These are phyloP conservation scores for Garrulus glandarius DNA, from an alignment of 2,797 vertebrate genomes.

Conservation along the genomic window DNA sequence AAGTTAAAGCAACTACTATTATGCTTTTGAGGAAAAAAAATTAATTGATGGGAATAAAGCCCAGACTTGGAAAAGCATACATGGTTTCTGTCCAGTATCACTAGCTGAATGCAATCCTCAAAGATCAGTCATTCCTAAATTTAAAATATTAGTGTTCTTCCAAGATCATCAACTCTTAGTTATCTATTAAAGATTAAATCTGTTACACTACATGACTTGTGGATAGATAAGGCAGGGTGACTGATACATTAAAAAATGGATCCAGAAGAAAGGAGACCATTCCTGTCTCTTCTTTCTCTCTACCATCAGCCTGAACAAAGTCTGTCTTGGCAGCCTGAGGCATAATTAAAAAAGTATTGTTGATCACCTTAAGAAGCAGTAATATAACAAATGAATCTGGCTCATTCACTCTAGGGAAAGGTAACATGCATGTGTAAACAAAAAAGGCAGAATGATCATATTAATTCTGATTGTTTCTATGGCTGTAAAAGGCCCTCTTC, in stretches of 20 bases:
- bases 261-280: background rate
- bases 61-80: background rate
- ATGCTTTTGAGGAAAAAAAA: background rate
- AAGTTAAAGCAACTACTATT: background rate
- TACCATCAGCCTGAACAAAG: background rate
- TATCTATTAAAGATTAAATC: background rate
- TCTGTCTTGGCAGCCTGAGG: background rate
- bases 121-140: background rate
- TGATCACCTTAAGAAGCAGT: background rate
- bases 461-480: background rate
- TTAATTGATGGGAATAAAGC: background rate
- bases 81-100: background rate
- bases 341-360: background rate
- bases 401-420: background rate
- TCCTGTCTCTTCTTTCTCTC: background rate
- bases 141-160: background rate
- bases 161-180: background rate
- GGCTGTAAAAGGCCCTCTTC: background rate
- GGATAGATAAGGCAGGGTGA: background rate
- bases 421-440: background rate
- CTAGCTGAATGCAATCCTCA: background rate
- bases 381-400: background rate
- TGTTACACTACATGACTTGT: background rate
- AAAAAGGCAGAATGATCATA: background rate
- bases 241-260: background rate